A percentile compares a stretch with the other conserved stretches of the same genome.
phyloP scores from a whole-genome alignment of 2,888 invertebrate species.

The Rhagophthalmus giganteus region DNA sequence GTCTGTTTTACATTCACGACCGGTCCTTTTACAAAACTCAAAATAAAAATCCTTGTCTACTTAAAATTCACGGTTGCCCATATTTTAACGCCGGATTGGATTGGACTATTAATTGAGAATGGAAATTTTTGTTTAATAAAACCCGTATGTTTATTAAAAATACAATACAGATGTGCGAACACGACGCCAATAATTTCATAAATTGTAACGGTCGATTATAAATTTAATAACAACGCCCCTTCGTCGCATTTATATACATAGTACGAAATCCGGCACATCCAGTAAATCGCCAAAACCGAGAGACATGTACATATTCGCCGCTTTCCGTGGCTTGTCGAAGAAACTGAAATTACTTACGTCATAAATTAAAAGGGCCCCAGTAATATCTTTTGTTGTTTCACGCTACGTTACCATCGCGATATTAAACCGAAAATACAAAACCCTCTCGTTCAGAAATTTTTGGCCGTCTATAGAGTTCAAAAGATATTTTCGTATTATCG shows the following conservation, averaged over 20 bases:
- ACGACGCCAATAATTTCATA: constrained; percentile 14
- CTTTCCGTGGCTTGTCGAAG: constrained; percentile 22
- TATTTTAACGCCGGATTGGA: neutral
- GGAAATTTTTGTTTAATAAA: neutral
- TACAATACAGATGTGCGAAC: too few relatives aligned
- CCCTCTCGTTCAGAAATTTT: neutral
- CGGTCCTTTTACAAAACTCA: too few relatives aligned
- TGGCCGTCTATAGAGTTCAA: neutral
- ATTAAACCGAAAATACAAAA: constrained; percentile 19
- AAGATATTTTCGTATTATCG: constrained; percentile 1
- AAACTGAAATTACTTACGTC: constrained; percentile 22
- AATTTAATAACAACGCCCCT: constrained; percentile 18
- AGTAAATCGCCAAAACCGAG: constrained; percentile 22
- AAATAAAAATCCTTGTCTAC: neutral
- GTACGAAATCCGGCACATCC: constrained; percentile 18
- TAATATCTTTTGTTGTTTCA: constrained; percentile 27
- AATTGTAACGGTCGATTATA: constrained; percentile 8
- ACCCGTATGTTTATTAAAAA: too few relatives aligned
- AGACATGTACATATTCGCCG: constrained; percentile 16
- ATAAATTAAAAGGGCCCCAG: constrained; percentile 26
- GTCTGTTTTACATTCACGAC: too few relatives aligned
- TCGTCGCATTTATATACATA: constrained; percentile 20
- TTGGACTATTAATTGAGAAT: neutral
- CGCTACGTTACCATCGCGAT: constrained; percentile 15
- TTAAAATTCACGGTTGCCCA: neutral